phyloP scores from a whole-genome alignment of 1,140 invertebrate species.

The Triops longicaudatus region DNA sequence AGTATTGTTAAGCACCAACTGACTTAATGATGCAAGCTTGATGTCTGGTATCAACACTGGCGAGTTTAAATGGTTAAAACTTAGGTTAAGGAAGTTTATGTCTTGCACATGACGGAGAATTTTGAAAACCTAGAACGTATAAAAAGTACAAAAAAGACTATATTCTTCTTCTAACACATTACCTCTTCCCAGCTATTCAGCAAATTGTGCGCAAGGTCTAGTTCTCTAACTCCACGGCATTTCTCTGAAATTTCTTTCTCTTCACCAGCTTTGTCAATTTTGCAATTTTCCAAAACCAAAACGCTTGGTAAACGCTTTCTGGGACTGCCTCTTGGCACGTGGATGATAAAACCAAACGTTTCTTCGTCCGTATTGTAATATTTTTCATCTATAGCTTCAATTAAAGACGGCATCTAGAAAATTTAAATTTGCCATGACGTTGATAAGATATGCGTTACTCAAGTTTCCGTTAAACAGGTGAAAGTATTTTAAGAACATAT shows the following conservation, averaged over 20 bases:
- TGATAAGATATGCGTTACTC: neutral
- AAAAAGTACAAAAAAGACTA: conserved; percentile 29
- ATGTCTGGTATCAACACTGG: conserved; percentile 23
- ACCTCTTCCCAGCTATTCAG: conserved; percentile 75
- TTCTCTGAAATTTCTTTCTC: conserved; percentile 63
- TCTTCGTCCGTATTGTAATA: conserved; percentile 21
- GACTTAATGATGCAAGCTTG: conserved; percentile 54
- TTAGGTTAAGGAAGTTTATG: conserved; percentile 80
- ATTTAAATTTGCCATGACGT: neutral
- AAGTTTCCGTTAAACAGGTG: neutral
- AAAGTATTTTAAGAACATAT: neutral
- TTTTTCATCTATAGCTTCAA: conserved; percentile 24
- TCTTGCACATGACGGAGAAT: conserved; percentile 76
- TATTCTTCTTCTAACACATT: no score
- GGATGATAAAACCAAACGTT: conserved; percentile 18
- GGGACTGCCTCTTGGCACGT: neutral
- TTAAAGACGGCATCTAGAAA: conserved; percentile 16
- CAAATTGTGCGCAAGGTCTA: conserved; percentile 84
- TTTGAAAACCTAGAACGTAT: conserved; percentile 59
- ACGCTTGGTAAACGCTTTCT: conserved; percentile 22
- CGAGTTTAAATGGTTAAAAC: conserved; percentile 63
- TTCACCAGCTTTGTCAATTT: conserved; percentile 47
- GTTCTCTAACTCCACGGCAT: conserved; percentile 74
- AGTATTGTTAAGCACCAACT: conserved; percentile 77
- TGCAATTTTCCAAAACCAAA: conserved; percentile 27